phyloP scores from a whole-genome alignment of 1,140 invertebrate genomes.

The Pollicipes pollicipes region DNA sequence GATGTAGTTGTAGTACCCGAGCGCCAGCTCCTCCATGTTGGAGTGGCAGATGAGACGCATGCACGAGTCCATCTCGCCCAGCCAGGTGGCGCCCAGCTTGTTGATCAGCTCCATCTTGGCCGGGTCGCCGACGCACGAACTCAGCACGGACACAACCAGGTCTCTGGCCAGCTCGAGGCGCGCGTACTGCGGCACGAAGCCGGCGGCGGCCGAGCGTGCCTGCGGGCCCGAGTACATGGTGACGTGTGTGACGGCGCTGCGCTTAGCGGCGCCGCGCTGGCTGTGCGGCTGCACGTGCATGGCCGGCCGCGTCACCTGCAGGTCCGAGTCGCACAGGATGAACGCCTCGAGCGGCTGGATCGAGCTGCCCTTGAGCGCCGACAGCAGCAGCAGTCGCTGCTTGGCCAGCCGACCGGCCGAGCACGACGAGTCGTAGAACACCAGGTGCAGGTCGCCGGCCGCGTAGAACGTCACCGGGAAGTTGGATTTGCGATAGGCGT shows the following conservation, averaged over 20 bases:
- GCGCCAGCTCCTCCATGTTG: neutral
- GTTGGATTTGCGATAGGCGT: constrained; percentile 3
- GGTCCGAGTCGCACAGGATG: neutral
- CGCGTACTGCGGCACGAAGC: constrained; percentile 4
- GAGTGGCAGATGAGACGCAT: neutral
- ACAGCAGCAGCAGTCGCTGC: neutral
- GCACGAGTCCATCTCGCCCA: neutral
- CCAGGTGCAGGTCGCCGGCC: constrained; percentile 1
- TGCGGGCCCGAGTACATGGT: constrained; percentile 5
- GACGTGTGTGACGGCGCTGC: neutral
- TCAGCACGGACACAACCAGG: neutral
- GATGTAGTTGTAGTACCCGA: constrained; percentile 1
- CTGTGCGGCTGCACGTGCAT: neutral
- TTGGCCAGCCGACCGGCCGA: neutral
- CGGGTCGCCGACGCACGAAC: constrained; percentile 4
- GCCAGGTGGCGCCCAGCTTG: neutral
- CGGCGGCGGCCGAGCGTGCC: neutral
- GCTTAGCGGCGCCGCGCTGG: neutral
- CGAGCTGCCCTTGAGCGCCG: neutral
- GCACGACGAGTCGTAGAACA: neutral
- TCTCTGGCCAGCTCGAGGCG: neutral
- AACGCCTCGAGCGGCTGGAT: constrained; percentile 3
- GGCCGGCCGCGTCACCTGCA: neutral
- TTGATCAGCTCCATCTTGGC: constrained; percentile 3
- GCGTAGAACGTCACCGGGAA: constrained; percentile 5